Conservation (phyloP, 2,888 invertebrate species). For the Calameuta idolon region DNA sequence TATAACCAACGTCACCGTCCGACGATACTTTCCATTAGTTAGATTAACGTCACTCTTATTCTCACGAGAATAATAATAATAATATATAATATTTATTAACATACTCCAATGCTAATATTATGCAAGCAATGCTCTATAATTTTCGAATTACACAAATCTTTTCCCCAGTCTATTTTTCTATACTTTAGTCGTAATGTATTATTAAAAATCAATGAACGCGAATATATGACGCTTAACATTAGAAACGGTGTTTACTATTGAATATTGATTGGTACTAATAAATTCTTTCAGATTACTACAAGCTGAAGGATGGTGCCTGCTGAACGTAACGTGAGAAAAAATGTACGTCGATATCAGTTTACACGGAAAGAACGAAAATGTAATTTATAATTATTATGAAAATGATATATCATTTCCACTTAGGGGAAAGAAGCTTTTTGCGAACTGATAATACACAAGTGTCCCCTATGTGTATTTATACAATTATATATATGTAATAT, state of each 20-base stretch:
- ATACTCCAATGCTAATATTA: too few relatives aligned
- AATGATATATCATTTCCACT: too few relatives aligned
- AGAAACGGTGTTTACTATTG: too few relatives aligned
- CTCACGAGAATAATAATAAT: neutral
- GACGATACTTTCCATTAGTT: too few relatives aligned
- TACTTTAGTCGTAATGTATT: too few relatives aligned
- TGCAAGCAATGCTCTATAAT: neutral
- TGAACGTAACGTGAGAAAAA: conserved; percentile 14
- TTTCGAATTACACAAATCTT: neutral
- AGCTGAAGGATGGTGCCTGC: conserved; percentile 54
- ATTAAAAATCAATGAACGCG: too few relatives aligned
- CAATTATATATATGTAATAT: too few relatives aligned
- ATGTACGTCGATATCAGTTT: neutral
- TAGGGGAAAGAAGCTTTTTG: too few relatives aligned
- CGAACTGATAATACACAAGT: too few relatives aligned
- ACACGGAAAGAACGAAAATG: neutral
- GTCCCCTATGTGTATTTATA: too few relatives aligned
- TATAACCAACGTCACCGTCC: too few relatives aligned
- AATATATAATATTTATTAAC: neutral
- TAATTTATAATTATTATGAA: neutral
- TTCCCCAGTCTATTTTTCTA: neutral
- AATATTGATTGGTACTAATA: neutral
- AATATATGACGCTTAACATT: neutral
- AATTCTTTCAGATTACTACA: conserved; percentile 53
- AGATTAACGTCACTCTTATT: neutral